phyloP scores from a whole-genome alignment of 2,888 invertebrate genomes.

The Herminia tarsipennalis region DNA sequence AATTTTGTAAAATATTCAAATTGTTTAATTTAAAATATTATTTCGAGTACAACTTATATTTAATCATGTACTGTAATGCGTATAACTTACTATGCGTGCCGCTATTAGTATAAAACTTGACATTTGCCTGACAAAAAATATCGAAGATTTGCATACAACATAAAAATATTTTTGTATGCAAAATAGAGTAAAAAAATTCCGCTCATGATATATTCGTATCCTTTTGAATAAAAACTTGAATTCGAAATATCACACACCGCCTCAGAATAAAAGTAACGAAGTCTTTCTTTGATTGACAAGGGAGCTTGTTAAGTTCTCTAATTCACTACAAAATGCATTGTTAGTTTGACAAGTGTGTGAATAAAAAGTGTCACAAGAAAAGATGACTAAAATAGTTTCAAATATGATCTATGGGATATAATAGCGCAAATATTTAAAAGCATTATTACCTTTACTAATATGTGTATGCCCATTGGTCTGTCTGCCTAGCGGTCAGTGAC shows the following conservation, averaged over 20 bases:
- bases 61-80: too few species aligned
- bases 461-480: too few species aligned
- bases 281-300: constrained; percentile 54
- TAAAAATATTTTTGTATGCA: constrained; percentile 32
- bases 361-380: constrained; percentile 29
- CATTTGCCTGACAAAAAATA: constrained; percentile 3
- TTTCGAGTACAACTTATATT: too few species aligned
- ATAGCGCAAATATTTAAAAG: too few species aligned
- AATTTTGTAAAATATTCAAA: too few species aligned
- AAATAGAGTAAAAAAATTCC: constrained; percentile 27
- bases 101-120: too few species aligned
- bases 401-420: too few species aligned
- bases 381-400: too few species aligned
- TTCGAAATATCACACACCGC: constrained; percentile 37
- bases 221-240: constrained; percentile 39
- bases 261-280: constrained; percentile 45
- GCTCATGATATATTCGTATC: constrained; percentile 27
- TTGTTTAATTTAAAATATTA: too few species aligned
- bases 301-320: constrained; percentile 60
- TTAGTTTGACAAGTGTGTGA: constrained; percentile 43
- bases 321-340: constrained; percentile 39
- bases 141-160: constrained; percentile 9
- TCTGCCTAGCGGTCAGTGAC: too few species aligned
- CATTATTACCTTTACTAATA: too few species aligned
- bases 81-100: too few species aligned